These are phyloP conservation scores for Caenorhabditis virilis DNA, from an alignment of 2,888 invertebrate genomes.

Conservation along the genomic window DNA sequence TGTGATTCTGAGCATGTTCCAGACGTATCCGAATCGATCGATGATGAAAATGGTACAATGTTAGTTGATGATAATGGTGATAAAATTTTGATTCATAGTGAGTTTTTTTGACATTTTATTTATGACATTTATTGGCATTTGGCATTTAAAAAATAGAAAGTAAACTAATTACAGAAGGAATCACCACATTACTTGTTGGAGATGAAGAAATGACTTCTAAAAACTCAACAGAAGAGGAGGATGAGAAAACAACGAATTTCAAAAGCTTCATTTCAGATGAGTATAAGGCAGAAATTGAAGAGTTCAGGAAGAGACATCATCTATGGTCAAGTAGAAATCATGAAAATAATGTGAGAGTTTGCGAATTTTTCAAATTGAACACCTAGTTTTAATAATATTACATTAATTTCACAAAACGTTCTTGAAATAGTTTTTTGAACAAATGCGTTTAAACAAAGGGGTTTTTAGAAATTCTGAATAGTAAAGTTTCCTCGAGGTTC, in stretches of 20 bases:
- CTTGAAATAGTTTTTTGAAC: too few species aligned
- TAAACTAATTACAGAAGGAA: constrained; percentile 32
- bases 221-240: neutral
- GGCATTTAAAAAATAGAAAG: too few species aligned
- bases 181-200: constrained; percentile 41
- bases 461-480: too few species aligned
- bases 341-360: too few species aligned
- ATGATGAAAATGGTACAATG: constrained; percentile 20
- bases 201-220: constrained; percentile 7
- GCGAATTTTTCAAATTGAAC: neutral
- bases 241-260: constrained; percentile 29
- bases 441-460: too few species aligned
- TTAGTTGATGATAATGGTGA: constrained; percentile 46
- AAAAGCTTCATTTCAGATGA: constrained; percentile 41
- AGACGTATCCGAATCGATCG: constrained; percentile 20
- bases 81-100: constrained; percentile 39
- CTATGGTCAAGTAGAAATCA: constrained; percentile 24
- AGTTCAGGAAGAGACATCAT: constrained; percentile 39
- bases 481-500: too few species aligned
- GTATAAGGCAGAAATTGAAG: constrained; percentile 47
- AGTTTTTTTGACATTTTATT: neutral
- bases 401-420: too few species aligned
- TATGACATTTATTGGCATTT: neutral
- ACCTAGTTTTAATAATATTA: too few species aligned
- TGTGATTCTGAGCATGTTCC: constrained; percentile 11